Percentiles rank a stretch among this genome's conserved stretches.
phyloP scores from a whole-genome alignment of 2,797 vertebrate genomes.

The Gallinago solitaria region DNA sequence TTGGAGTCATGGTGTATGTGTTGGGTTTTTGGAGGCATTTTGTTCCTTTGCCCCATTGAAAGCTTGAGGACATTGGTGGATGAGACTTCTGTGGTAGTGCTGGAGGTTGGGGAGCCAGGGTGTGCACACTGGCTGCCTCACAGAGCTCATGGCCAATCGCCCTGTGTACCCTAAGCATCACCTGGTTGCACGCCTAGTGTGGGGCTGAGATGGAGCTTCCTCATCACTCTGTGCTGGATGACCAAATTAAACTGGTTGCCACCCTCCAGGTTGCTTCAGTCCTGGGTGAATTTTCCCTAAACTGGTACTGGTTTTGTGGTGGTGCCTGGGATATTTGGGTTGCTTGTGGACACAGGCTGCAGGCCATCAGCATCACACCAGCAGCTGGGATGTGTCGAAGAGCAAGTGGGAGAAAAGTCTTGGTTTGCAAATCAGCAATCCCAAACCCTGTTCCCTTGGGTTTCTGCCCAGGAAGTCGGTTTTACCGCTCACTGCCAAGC shows the following conservation, averaged over 20 bases:
- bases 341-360: accelerated
- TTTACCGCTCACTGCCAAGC: neutral
- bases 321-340: neutral
- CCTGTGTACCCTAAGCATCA: accelerated
- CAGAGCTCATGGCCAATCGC: neutral
- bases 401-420: accelerated
- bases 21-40: neutral
- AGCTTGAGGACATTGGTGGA: neutral
- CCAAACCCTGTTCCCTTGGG: neutral
- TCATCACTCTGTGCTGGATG: neutral
- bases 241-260: neutral
- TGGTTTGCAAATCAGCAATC: conserved; percentile 9
- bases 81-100: neutral
- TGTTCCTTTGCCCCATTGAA: neutral
- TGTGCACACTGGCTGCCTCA: accelerated
- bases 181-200: accelerated
- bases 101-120: neutral
- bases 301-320: neutral
- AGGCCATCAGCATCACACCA: neutral
- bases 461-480: conserved; percentile 8
- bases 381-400: accelerated
- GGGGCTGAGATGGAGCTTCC: neutral
- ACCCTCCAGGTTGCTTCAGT: neutral
- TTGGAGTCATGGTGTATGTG: neutral
- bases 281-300: neutral